These are phyloP conservation scores for Folsomia manolachei DNA, from an alignment of 2,888 invertebrate species.

Conservation along the genomic window DNA sequence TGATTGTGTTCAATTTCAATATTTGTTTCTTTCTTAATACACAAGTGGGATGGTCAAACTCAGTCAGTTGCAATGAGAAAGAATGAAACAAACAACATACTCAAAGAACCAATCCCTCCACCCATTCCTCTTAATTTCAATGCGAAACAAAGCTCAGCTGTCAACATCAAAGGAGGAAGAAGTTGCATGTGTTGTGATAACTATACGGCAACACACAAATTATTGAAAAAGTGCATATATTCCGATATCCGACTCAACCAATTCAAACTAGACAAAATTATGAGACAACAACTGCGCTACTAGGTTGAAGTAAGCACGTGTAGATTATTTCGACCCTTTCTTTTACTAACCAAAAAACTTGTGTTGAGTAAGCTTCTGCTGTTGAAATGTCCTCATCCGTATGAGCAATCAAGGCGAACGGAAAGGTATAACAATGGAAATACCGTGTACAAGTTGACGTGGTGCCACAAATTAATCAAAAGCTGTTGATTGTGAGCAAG, in stretches of 20 bases:
- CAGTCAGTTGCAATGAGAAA: not conserved
- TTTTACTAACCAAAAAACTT: too few species aligned
- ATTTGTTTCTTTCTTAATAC: not conserved
- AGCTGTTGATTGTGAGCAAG: not conserved
- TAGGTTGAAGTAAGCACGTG: too few species aligned
- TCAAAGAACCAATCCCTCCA: not conserved
- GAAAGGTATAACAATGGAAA: not conserved
- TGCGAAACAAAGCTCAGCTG: not conserved
- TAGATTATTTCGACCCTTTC: too few species aligned
- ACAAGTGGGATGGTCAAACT: not conserved
- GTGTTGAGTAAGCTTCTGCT: too few species aligned
- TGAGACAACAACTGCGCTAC: too few species aligned
- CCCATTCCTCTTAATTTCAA: not conserved
- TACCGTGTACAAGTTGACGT: not conserved
- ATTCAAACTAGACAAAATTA: too few species aligned
- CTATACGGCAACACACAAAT: too few species aligned
- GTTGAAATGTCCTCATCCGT: too few species aligned
- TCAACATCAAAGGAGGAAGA: not conserved
- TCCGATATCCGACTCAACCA: too few species aligned
- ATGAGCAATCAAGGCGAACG: not conserved
- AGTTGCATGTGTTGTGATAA: not conserved
- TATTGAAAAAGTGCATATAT: too few species aligned
- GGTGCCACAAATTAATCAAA: slow-evolving; percentile 6
- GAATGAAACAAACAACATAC: not conserved
- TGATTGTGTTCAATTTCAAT: not conserved